Percentiles rank a stretch among this genome's conserved stretches.
Conservation (phyloP, 1,140 invertebrate genomes). For the Pogonomyrmex barbatus region DNA sequence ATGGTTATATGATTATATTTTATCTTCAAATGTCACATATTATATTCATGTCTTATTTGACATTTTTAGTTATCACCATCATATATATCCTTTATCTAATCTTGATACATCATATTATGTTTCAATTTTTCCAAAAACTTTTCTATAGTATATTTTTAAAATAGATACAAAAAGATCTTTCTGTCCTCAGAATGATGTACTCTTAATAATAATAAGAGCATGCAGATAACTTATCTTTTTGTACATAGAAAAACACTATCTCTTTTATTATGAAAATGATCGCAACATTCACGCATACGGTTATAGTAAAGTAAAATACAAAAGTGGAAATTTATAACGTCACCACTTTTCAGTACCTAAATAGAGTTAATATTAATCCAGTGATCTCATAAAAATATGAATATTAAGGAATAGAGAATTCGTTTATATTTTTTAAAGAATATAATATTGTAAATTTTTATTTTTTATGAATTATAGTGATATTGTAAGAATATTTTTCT, state of each 20-base stretch:
- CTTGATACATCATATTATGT: background rate
- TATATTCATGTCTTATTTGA: background rate
- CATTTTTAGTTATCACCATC: background rate
- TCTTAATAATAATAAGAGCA: slow-evolving; percentile 12
- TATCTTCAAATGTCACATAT: slow-evolving; percentile 18
- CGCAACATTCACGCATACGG: background rate
- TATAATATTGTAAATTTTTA: background rate
- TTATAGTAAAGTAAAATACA: slow-evolving; percentile 12
- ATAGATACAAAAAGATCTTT: slow-evolving; percentile 24
- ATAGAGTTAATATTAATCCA: background rate
- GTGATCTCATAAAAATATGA: slow-evolving; percentile 8
- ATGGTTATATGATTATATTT: background rate
- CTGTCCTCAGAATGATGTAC: background rate
- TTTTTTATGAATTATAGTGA: background rate
- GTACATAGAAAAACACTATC: background rate
- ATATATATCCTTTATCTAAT: background rate
- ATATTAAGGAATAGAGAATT: background rate
- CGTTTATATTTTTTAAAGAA: background rate
- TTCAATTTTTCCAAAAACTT: background rate
- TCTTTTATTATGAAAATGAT: slow-evolving; percentile 28
- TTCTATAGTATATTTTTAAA: slow-evolving; percentile 7
- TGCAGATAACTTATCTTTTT: background rate
- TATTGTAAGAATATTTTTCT: slow-evolving; percentile 16
- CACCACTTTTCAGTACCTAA: background rate
- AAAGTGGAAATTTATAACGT: background rate